A percentile compares a stretch with the other conserved stretches of the same genome.
phyloP scores from a whole-genome alignment of 1,140 invertebrate genomes.

The Ganaspis sp. region DNA sequence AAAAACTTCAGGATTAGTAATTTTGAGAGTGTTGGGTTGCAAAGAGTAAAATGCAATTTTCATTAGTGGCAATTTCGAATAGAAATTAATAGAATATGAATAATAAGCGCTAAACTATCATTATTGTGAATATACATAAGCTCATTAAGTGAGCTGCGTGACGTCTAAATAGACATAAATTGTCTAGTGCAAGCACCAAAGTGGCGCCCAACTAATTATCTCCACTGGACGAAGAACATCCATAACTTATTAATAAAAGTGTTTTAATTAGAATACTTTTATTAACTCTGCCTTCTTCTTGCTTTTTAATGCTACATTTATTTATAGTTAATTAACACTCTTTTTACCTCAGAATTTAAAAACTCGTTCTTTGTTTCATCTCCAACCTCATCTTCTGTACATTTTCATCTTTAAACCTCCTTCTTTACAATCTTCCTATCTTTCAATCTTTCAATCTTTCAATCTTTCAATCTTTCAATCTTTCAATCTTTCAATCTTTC shows the following conservation, averaged over 20 bases:
- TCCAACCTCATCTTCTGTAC: too few species aligned
- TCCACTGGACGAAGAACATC: neutral
- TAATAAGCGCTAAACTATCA: neutral
- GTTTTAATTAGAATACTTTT: neutral
- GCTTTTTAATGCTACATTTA: neutral
- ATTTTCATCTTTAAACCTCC: too few species aligned
- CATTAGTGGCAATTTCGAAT: neutral
- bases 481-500: too few species aligned
- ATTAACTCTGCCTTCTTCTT: neutral
- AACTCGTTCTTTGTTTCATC: too few species aligned
- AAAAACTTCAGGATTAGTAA: neutral
- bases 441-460: too few species aligned
- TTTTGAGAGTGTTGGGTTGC: neutral
- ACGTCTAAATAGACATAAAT: conserved; percentile 14
- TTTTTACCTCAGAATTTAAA: neutral
- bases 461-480: too few species aligned
- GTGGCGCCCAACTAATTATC: neutral
- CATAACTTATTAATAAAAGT: neutral
- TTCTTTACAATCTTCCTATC: too few species aligned
- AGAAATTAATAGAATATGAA: conserved; percentile 6
- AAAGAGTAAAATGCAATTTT: neutral
- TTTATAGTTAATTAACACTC: neutral
- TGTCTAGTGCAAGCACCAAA: conserved; percentile 9
- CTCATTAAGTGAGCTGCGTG: conserved; percentile 1
- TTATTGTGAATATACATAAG: conserved; percentile 6